phyloP scores from a whole-genome alignment of 2,888 invertebrate genomes.

The Polietes domitor region DNA sequence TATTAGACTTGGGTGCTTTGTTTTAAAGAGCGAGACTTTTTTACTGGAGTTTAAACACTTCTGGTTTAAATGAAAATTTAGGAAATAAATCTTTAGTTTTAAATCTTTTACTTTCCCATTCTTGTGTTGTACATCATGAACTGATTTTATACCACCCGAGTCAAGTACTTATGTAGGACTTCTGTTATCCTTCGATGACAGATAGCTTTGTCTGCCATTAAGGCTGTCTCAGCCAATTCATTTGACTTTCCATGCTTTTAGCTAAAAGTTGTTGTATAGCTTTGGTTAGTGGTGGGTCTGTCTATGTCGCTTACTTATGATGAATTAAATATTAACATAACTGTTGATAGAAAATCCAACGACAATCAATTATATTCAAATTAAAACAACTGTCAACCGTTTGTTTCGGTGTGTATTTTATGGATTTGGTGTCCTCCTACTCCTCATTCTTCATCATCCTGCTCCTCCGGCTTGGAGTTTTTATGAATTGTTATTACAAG shows the following conservation, averaged over 20 bases:
- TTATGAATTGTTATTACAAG: neutral
- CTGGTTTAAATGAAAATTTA: too few species aligned
- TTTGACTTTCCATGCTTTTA: too few species aligned
- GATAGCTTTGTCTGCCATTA: too few species aligned
- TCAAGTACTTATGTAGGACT: too few species aligned
- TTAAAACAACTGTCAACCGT: slow-evolving; percentile 35
- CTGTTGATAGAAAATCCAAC: slow-evolving; percentile 27
- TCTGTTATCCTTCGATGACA: too few species aligned
- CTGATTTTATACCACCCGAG: too few species aligned
- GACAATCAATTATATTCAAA: slow-evolving; percentile 37
- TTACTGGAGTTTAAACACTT: too few species aligned
- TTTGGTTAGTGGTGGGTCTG: neutral
- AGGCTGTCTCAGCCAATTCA: too few species aligned
- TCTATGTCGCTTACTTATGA: neutral
- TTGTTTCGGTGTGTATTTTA: slow-evolving; percentile 1
- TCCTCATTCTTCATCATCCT: neutral
- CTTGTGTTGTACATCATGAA: too few species aligned
- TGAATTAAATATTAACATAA: slow-evolving; percentile 24
- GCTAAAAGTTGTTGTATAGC: neutral
- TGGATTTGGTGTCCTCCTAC: neutral
- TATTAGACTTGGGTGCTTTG: neutral
- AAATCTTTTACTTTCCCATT: too few species aligned
- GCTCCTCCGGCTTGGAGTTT: too few species aligned
- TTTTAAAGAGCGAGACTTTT: neutral
- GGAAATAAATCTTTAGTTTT: too few species aligned